phyloP scores from a whole-genome alignment of 2,888 invertebrate genomes.

The Eupithecia dodoneata region DNA sequence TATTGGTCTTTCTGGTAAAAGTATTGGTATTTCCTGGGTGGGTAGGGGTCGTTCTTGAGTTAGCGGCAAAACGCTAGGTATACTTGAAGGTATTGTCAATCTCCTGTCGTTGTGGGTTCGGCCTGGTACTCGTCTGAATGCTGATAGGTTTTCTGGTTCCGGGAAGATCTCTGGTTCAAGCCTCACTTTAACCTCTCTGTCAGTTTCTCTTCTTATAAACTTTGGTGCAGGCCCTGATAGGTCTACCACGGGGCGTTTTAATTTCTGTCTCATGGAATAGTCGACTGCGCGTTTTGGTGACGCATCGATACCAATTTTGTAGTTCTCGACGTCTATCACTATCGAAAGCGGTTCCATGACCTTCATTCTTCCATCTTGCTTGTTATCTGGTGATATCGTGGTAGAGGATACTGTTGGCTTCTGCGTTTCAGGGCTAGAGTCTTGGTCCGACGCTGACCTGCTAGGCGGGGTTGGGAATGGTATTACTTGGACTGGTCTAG shows the following conservation, averaged over 20 bases:
- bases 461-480: conserved; percentile 85
- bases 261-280: conserved; percentile 73
- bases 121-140: conserved; percentile 61
- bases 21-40: conserved; percentile 49
- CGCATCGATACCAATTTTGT: conserved; percentile 78
- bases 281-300: conserved; percentile 79
- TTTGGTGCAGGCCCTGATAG: conserved; percentile 66
- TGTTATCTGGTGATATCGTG: conserved; percentile 77
- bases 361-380: conserved; percentile 69
- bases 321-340: conserved; percentile 79
- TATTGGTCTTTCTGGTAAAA: neutral
- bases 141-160: conserved; percentile 58
- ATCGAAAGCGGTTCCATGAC: conserved; percentile 78
- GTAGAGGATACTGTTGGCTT: conserved; percentile 82
- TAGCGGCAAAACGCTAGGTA: conserved; percentile 55
- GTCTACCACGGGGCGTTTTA: conserved; percentile 69
- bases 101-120: conserved; percentile 56
- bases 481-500: conserved; percentile 71
- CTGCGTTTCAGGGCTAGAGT: conserved; percentile 80
- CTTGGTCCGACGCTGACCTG: conserved; percentile 83
- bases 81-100: conserved; percentile 67
- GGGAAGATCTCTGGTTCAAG: conserved; percentile 48
- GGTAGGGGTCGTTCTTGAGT: conserved; percentile 48
- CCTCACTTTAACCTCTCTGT: conserved; percentile 19
- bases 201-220: conserved; percentile 57